Percentiles rank a stretch among this genome's conserved stretches.
phyloP scores from a whole-genome alignment of 1,140 invertebrate genomes.

The Zaprionus kolodkinae region DNA sequence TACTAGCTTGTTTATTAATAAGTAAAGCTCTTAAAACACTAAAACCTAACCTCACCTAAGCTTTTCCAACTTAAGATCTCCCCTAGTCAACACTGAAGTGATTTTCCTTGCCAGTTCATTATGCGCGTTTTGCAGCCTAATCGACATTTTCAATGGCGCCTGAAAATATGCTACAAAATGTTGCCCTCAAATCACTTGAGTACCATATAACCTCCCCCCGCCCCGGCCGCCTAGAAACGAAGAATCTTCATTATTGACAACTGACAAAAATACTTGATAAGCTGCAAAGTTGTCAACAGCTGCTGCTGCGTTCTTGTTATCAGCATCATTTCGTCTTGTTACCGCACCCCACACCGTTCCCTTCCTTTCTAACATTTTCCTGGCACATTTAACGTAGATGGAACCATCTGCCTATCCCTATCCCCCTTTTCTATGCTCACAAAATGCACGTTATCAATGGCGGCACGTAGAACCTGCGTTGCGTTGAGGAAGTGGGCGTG shows the following conservation, averaged over 20 bases:
- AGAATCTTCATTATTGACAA: conserved; percentile 40
- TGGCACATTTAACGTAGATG: conserved; percentile 28
- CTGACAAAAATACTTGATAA: conserved; percentile 45
- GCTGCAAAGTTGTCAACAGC: conserved; percentile 46
- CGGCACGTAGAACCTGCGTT: conserved; percentile 23
- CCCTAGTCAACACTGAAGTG: conserved; percentile 12
- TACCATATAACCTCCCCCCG: not conserved
- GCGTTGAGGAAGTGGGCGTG: conserved; percentile 40
- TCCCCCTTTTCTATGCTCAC: conserved; percentile 27
- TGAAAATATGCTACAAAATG: conserved; percentile 36
- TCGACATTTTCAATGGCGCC: conserved; percentile 9
- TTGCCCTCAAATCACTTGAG: conserved; percentile 15
- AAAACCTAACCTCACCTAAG: not conserved
- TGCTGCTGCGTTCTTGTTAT: conserved; percentile 35
- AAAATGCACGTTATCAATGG: conserved; percentile 52
- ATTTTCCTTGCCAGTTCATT: conserved; percentile 3
- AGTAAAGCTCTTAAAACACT: too few species aligned
- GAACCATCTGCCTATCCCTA: not conserved
- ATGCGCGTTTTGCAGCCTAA: not conserved
- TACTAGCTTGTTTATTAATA: too few species aligned
- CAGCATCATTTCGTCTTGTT: conserved; percentile 23
- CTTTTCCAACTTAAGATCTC: not conserved
- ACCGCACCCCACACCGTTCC: not conserved
- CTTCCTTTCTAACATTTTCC: not conserved
- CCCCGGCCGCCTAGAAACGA: too few species aligned